Percentiles rank a stretch among this genome's conserved stretches.
Conservation (phyloP, 2,888 invertebrate species). For the Dasysyrphus tricinctus region DNA sequence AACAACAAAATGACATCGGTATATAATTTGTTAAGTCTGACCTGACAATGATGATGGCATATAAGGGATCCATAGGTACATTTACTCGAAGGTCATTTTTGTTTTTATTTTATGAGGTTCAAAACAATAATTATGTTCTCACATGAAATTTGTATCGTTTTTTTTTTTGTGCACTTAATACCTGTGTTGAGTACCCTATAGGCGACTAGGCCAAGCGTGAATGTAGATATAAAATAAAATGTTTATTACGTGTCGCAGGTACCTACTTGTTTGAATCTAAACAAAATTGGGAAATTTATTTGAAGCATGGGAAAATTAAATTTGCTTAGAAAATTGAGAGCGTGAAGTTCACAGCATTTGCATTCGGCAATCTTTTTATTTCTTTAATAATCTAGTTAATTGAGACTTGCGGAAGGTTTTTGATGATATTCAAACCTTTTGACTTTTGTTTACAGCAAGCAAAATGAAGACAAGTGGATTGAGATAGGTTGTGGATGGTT, state of each 20-base stretch:
- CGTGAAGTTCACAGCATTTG: background rate
- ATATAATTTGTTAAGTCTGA: constrained; percentile 24
- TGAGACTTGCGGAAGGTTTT: too few species aligned
- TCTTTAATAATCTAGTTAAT: too few species aligned
- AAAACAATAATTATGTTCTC: constrained; percentile 46
- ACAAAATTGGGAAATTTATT: background rate
- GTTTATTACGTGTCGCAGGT: background rate
- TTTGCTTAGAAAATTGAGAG: background rate
- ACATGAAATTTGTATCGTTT: constrained; percentile 35
- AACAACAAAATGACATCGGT: background rate
- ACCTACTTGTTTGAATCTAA: background rate
- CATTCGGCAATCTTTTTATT: too few species aligned
- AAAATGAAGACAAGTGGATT: too few species aligned
- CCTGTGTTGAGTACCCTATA: constrained; percentile 3
- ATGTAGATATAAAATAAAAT: constrained; percentile 7
- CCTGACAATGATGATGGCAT: constrained; percentile 22
- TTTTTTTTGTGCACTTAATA: background rate
- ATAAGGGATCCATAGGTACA: constrained; percentile 22
- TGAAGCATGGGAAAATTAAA: background rate
- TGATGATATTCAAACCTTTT: too few species aligned
- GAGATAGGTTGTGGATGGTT: background rate
- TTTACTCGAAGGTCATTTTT: constrained; percentile 29
- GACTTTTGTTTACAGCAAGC: too few species aligned
- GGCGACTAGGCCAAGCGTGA: constrained; percentile 19
- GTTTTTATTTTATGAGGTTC: constrained; percentile 31